Base-by-base conservation (phyloP, 2,888 invertebrate genomes). In the Drosophila nr. perissopoda region DNA sequence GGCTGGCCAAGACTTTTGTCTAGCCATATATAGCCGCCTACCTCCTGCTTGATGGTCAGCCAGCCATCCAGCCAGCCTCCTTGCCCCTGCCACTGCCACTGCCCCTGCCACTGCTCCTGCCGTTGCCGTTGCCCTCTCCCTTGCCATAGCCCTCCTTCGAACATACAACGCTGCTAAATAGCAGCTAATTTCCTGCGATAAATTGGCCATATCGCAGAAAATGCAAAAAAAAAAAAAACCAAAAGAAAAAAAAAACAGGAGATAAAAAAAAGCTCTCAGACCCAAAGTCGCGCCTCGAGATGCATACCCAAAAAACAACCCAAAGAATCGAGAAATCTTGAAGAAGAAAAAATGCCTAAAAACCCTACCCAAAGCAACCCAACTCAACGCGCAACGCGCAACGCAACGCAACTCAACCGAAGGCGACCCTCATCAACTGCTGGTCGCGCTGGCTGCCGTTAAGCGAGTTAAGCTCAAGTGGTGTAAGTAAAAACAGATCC, bases 121-220 rank as follows among this genome's bases (percentile, higher is more conserved):
- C 16, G 4, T 1, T 63, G 42, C 42, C 29, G 13, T 54, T 25
- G 10, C 34, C 34, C 18, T 18, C 58, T 36, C 42, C 31, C 42
- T 48, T 51, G 33, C 54, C 60, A 49, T 33, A 8, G 34, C 62
- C 60, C 53, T 53, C 36, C 16, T 54, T 42, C 38, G 72, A 75
- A 82, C 77, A 79, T 71, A 86, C 85, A 88, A 79, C 89, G 76
- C 70, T 90, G 85, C 83, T 90, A 86, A 90, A 91, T 91, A 90
- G 87, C 90, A 91, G 85, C 92, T 92, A 91, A 92, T 91, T 91
- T 91, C 83, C 83, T 79, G 82, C 86, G 78, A 91, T 90, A 91
- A 91, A 91, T 91, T 91, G 91, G 90, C 81, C 88, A 91, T 87
- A 88, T 92, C 88, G 79, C 76, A 69, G 59, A 51, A 54, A 56